Conservation (phyloP, 2,797 vertebrate species). For the Zalophus californianus region DNA sequence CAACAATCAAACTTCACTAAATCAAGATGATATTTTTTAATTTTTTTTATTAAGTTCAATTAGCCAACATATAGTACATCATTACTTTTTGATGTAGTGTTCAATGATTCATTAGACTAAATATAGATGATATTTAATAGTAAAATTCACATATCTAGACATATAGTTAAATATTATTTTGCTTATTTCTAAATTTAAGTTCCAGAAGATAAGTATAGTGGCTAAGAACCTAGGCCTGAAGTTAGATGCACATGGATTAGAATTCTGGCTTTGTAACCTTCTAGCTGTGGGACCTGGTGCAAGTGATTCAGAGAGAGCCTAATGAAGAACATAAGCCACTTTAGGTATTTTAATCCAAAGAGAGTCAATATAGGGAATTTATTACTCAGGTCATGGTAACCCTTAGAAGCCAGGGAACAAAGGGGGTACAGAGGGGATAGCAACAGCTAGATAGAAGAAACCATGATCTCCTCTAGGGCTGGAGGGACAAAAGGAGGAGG, state of each 20-base stretch:
- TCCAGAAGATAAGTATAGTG: neutral
- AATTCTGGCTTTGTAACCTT: neutral
- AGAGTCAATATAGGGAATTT: neutral
- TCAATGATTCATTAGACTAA: neutral
- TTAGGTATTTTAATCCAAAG: neutral
- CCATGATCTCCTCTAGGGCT: rapidly evolving
- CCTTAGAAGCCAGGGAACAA: neutral
- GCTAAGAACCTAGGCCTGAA: neutral
- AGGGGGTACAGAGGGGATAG: neutral
- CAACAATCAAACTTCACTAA: neutral
- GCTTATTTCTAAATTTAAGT: neutral
- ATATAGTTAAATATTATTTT: neutral
- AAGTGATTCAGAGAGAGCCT: neutral
- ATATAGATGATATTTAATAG: neutral
- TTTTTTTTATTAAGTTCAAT: neutral
- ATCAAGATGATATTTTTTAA: neutral
- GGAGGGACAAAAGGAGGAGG: neutral
- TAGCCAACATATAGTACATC: neutral
- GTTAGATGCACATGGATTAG: neutral
- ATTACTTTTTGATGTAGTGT: neutral
- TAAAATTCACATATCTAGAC: neutral
- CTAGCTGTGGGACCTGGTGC: neutral
- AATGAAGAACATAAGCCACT: neutral
- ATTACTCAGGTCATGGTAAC: neutral
- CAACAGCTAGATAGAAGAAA: neutral